phyloP scores from a whole-genome alignment of 1,140 invertebrate species.

The roundworm (Caenorhabditis elegans) region DNA sequence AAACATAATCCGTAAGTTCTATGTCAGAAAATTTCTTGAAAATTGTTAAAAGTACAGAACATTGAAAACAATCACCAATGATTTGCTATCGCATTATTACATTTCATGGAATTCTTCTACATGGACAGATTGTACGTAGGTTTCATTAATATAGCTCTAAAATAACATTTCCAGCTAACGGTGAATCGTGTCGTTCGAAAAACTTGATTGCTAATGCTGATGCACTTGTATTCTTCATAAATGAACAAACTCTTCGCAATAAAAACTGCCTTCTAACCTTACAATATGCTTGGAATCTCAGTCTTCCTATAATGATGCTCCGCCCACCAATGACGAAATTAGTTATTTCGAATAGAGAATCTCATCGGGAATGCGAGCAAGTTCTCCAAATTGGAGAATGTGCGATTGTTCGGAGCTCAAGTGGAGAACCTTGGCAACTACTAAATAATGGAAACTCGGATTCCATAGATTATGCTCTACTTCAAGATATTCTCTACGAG shows the following conservation, averaged over 20 bases:
- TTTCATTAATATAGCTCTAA: no score
- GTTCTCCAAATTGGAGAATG: conserved; percentile 34
- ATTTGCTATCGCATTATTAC: conserved; percentile 47
- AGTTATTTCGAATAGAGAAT: conserved; percentile 44
- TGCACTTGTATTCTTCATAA: conserved; percentile 48
- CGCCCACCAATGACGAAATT: conserved; percentile 51
- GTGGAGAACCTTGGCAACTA: conserved; percentile 21
- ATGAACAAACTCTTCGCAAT: conserved; percentile 50
- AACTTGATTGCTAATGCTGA: conserved; percentile 41
- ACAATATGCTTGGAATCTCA: conserved; percentile 53
- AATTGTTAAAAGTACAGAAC: conserved; percentile 5
- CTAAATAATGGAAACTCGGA: conserved; percentile 4
- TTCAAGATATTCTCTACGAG: conserved; percentile 49
- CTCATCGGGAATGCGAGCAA: conserved; percentile 24
- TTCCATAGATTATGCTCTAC: conserved; percentile 43
- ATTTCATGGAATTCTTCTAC: conserved; percentile 38
- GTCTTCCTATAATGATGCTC: conserved; percentile 48
- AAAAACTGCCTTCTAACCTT: conserved; percentile 48
- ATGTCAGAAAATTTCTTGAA: neutral
- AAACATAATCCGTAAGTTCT: conserved; percentile 4
- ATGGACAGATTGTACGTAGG: neutral
- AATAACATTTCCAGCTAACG: neutral
- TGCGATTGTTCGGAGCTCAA: conserved; percentile 31
- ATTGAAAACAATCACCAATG: conserved; percentile 40
- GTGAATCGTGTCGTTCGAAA: neutral